These are phyloP conservation scores for Cheiracanthium punctorium DNA, from an alignment of 2,888 invertebrate species.

Conservation along the genomic window DNA sequence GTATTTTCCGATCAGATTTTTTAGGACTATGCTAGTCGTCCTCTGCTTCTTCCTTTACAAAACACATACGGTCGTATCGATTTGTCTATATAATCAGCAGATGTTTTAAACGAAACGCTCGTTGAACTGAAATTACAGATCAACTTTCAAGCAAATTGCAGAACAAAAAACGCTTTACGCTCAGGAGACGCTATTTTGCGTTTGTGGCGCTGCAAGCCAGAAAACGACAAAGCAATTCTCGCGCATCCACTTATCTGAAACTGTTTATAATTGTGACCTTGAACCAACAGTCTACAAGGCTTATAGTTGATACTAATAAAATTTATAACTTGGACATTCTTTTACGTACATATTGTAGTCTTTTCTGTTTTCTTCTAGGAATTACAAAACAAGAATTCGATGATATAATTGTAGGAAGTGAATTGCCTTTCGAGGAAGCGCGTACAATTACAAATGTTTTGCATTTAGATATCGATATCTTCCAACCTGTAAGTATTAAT, in stretches of 20 bases:
- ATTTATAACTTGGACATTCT: constrained; percentile 5
- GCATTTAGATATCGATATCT: constrained; percentile 53
- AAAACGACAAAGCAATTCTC: too few species aligned
- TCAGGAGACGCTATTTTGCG: background rate
- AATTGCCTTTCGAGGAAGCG: constrained; percentile 12
- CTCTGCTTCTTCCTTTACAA: too few species aligned
- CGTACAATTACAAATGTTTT: constrained; percentile 30
- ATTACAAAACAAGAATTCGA: constrained; percentile 39
- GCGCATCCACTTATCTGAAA: background rate
- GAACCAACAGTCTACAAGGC: constrained; percentile 1
- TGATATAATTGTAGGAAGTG: constrained; percentile 22
- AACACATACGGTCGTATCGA: too few species aligned
- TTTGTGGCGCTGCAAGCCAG: too few species aligned
- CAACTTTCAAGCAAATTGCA: too few species aligned
- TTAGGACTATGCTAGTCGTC: too few species aligned
- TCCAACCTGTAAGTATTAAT: too few species aligned
- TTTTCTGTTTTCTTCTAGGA: too few species aligned
- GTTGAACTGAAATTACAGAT: too few species aligned
- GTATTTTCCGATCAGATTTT: too few species aligned
- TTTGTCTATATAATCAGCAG: too few species aligned
- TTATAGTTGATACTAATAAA: background rate
- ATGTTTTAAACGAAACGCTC: too few species aligned
- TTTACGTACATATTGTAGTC: background rate
- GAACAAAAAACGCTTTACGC: background rate
- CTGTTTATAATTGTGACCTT: background rate